Evolutionary conservation across 2,113 vertebrate genomes (phyloP).

Genomic region (Vombatus ursinus): DNA sequence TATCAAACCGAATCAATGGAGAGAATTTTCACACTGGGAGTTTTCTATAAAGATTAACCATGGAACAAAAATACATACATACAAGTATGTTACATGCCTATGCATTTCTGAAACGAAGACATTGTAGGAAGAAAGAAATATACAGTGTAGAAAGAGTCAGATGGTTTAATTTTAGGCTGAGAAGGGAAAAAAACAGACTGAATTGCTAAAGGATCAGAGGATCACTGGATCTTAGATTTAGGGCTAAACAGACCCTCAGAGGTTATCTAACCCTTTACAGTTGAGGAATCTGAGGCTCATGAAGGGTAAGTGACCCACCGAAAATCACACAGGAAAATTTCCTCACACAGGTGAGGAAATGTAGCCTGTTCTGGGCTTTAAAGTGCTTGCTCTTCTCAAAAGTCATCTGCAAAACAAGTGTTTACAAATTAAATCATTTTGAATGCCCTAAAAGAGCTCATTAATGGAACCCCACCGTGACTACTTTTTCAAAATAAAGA

Average conservation of each 20-base stretch:
- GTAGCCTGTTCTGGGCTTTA: background rate
- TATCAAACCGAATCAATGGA: background rate
- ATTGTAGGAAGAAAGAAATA: conserved; percentile 21
- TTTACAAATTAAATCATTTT: background rate
- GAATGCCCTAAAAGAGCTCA: background rate
- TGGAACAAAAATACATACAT: background rate
- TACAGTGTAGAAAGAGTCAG: background rate
- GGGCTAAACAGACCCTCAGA: background rate
- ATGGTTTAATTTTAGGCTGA: background rate
- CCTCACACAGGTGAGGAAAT: background rate
- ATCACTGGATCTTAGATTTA: background rate
- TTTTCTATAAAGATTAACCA: background rate
- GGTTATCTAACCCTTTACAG: background rate
- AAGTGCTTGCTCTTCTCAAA: background rate
- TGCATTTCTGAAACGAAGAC: background rate
- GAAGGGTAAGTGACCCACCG: background rate
- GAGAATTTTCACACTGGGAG: background rate
- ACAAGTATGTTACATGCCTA: background rate
- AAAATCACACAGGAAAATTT: background rate
- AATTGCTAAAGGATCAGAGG: background rate
- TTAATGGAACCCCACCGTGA: background rate
- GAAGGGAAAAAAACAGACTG: background rate
- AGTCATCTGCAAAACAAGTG: background rate
- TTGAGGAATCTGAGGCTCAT: background rate
- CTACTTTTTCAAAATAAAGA: conserved; percentile 4